A percentile compares a stretch with the other conserved stretches of the same genome.
These are phyloP conservation scores for Mimachlamys varia DNA, from an alignment of 2,888 invertebrate species.

Conservation along the genomic window DNA sequence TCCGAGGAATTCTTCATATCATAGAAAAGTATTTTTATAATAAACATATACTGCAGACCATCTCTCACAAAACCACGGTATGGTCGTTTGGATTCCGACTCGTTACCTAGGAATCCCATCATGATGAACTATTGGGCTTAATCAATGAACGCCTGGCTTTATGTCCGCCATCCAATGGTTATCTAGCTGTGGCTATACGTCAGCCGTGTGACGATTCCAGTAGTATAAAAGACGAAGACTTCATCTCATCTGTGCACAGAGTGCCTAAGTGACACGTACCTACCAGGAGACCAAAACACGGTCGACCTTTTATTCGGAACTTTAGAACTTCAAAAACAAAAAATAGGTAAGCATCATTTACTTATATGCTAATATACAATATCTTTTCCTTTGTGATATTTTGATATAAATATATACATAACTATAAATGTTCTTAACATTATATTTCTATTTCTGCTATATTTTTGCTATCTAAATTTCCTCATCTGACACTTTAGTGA, in stretches of 20 bases:
- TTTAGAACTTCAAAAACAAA: background rate
- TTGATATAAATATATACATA: too few relatives aligned
- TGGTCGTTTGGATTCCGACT: background rate
- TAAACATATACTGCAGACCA: too few relatives aligned
- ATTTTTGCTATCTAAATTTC: too few relatives aligned
- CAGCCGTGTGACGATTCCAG: background rate
- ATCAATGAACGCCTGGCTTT: background rate
- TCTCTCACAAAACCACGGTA: too few relatives aligned
- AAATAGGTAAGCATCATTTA: background rate
- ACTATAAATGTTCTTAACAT: too few relatives aligned
- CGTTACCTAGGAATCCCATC: background rate
- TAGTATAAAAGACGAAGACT: background rate
- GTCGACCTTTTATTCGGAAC: background rate
- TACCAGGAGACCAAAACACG: background rate
- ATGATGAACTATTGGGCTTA: background rate
- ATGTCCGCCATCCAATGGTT: background rate
- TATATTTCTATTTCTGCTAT: too few relatives aligned
- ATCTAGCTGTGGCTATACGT: background rate
- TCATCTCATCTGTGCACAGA: background rate
- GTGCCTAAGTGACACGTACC: constrained; percentile 9
- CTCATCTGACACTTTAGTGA: too few relatives aligned
- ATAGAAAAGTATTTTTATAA: too few relatives aligned
- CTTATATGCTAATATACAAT: background rate
- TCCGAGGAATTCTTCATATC: too few relatives aligned
- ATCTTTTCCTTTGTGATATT: background rate